Evolutionary conservation across 2,888 invertebrate species (phyloP).

Genomic region (Adela reaumurella): DNA sequence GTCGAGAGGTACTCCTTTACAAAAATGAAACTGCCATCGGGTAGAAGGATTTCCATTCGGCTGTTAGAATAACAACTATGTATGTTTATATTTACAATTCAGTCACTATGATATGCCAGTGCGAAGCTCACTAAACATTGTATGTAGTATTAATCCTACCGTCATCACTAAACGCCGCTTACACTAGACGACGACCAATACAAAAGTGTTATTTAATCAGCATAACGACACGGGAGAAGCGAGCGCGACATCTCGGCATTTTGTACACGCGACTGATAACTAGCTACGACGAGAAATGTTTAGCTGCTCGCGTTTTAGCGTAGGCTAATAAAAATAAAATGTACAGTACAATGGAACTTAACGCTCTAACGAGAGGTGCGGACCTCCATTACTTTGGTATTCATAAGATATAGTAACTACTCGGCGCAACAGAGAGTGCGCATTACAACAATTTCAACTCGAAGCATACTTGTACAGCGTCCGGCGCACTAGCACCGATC

Average conservation of each 20-base stretch:
- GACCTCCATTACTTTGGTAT: conserved; percentile 53
- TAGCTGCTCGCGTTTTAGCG: conserved; percentile 53
- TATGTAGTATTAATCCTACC: conserved; percentile 23
- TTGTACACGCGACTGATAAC: not conserved
- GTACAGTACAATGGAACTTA: conserved; percentile 41
- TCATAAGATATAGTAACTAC: conserved; percentile 17
- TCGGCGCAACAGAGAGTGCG: not conserved
- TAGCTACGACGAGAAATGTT: conserved; percentile 13
- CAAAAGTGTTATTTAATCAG: conserved; percentile 4
- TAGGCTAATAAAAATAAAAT: conserved; percentile 36
- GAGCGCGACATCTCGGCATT: not conserved
- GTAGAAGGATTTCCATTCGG: not conserved
- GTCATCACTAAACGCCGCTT: conserved; percentile 22
- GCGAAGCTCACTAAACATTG: conserved; percentile 55
- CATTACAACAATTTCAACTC: not conserved
- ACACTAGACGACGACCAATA: conserved; percentile 28
- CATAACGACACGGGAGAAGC: not conserved
- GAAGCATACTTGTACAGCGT: conserved; percentile 37
- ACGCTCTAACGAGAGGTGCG: conserved; percentile 36
- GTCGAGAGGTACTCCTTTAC: too few relatives aligned
- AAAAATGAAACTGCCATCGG: too few relatives aligned
- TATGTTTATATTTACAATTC: not conserved
- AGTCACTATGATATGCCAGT: conserved; percentile 49
- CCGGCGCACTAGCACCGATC: conserved; percentile 43
- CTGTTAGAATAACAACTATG: not conserved